Percentiles rank a stretch among this genome's conserved stretches.
Conservation (phyloP, 2,797 vertebrate genomes). For the Paedocypris micromegethes region DNA sequence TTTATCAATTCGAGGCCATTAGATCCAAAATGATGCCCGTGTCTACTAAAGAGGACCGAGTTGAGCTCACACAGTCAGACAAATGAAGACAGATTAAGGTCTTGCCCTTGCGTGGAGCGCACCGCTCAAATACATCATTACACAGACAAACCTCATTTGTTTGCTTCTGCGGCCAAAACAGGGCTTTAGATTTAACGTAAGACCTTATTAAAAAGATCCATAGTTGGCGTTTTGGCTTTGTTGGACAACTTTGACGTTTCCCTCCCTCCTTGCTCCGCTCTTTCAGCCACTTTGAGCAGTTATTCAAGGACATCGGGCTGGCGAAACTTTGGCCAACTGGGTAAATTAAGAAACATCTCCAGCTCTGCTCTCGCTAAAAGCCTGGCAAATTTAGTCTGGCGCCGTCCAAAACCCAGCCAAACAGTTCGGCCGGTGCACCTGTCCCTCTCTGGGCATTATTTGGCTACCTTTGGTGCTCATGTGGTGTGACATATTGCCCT, state of each 20-base stretch:
- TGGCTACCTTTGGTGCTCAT: constrained; percentile 75
- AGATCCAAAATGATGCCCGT: constrained; percentile 9
- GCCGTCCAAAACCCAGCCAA: constrained; percentile 66
- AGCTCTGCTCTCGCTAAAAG: constrained; percentile 50
- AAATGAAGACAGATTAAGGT: constrained; percentile 63
- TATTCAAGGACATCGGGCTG: constrained; percentile 60
- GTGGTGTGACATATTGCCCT: constrained; percentile 74
- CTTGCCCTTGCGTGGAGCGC: constrained; percentile 59
- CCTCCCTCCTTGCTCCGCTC: constrained; percentile 45
- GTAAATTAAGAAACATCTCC: constrained; percentile 53
- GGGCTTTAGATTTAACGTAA: constrained; percentile 15
- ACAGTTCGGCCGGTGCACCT: constrained; percentile 68
- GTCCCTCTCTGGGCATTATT: constrained; percentile 72
- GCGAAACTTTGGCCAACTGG: constrained; percentile 44
- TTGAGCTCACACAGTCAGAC: constrained; percentile 32
- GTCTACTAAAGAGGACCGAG: constrained; percentile 20
- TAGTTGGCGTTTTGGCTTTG: constrained; percentile 45
- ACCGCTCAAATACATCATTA: constrained; percentile 65
- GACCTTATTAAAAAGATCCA: constrained; percentile 45
- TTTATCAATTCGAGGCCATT: constrained; percentile 32
- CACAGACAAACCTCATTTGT: constrained; percentile 47
- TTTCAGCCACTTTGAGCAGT: constrained; percentile 42
- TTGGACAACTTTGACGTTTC: constrained; percentile 38
- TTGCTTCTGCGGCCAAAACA: constrained; percentile 33
- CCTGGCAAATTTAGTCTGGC: constrained; percentile 51